Base-by-base conservation (phyloP, 2,888 invertebrate genomes). In the Rhaphigaster nebulosa region DNA sequence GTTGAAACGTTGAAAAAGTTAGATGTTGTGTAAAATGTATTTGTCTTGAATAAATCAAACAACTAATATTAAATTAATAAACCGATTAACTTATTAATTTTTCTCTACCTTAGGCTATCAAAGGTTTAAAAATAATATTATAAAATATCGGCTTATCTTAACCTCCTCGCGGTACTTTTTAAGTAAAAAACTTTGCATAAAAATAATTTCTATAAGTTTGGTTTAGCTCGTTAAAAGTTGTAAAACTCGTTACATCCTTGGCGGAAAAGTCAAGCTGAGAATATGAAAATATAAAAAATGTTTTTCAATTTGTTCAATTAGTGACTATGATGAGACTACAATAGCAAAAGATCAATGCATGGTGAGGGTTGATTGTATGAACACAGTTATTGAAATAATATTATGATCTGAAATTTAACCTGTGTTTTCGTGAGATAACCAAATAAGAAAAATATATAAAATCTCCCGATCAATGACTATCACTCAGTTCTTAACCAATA, bases 151-250 rank as follows among this genome's bases (percentile, higher is more conserved):
- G 0, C 1, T 1, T 38, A 76, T 20, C 70, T 38, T 8, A 38
- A 76, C 20, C 70, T 38, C 12, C 29, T 34, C 70, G 5, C 20
- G 8, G 70, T 76, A 76, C 20, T 76, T 70, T 38, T 76, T 38
- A 76, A 38, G 70, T 76, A 38, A 76, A 76, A 65, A 76, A 76
- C 34, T 76, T 76, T 29, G 34, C 1, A 38, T 38, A 20, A 38
- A 76, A 76, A 76, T 20, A 38, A 38, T 65, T 34, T 15, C 0
- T 38, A 76, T 23, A 76, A 76, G 34, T 76, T 38, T 4, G 70
- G 34, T 76, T 76, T 12, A 38, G 12, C 70, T 76, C 38, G 70
- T 76, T 76, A 76, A 76, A 76, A 76, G 70, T 76, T 76, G 20
- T 23, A 76, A n/a, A 76, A 76, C 70, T 76, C 70, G 70, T 76